Base-by-base conservation (phyloP, 2,888 invertebrate genomes). In the Erannis defoliaria region DNA sequence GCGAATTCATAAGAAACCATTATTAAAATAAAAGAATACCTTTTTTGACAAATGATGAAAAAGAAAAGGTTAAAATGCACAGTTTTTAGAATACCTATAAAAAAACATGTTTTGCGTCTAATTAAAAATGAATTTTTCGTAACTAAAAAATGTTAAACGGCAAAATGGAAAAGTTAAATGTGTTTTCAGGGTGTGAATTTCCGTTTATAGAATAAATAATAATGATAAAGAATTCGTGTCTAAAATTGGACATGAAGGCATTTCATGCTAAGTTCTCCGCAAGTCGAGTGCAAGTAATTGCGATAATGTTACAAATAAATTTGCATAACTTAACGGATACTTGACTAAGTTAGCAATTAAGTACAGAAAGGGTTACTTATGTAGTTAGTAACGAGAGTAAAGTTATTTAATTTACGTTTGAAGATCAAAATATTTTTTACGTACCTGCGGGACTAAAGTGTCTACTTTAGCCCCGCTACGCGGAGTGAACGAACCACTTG, bases 241-340 rank as follows among this genome's bases (percentile, higher is more conserved):
- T 23, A 56, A 8, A n/a, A 48, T 50, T 54, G 48, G 57, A 68
- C 60, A 58, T 58, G 35, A 42, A 57, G 35, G 53, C 49, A 65
- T 57, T 54, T 53, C 14, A 49, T 48, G 40, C 45, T 51, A 19
- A 62, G 62, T 65, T 57, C 62, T 59, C 31, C 9, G 21, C 31
- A 9, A 45, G 62, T 58, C 29, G 57, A 72, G 72, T 82, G 80
- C 72, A 65, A 70, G 70, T 82, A 78, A 82, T 77, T 72, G 76
- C 71, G 56, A 42, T 60, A 62, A 73, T 73, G 74, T 53, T 33
- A 75, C 70, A 69, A 70, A 64, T 68, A 55, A 60, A 78, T 79
- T 80, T 71, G 70, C 81, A 82, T 82, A 78, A 74, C 68, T 68
- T 66, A 66, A 68, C 55, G 65, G 57, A 66, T 51, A 63, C 68